Conservation (phyloP, 1,140 invertebrate genomes). For the Bombus vancouverensis region DNA sequence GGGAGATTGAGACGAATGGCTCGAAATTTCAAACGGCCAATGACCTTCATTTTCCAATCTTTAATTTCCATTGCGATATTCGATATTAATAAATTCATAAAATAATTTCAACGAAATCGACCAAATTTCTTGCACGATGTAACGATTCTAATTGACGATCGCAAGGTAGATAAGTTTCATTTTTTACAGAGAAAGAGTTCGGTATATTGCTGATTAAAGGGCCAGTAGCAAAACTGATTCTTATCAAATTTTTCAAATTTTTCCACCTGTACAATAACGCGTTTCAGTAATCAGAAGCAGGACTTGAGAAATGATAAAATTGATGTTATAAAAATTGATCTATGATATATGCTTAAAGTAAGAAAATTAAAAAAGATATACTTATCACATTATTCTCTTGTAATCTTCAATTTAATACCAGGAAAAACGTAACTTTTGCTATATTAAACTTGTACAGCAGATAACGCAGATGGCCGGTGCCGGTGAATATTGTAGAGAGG, state of each 20-base stretch:
- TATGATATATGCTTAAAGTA: background rate
- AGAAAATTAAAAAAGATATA: background rate
- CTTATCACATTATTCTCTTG: background rate
- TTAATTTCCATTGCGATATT: background rate
- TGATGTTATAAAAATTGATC: background rate
- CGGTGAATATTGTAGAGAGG: background rate
- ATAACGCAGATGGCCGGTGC: background rate
- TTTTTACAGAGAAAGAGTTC: too few species aligned
- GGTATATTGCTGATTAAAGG: too few species aligned
- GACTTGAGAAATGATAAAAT: background rate
- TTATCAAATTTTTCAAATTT: too few species aligned
- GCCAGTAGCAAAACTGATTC: background rate
- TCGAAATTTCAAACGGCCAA: background rate
- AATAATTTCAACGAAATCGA: background rate
- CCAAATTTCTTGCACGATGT: too few species aligned
- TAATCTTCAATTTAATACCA: background rate
- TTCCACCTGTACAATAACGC: too few species aligned
- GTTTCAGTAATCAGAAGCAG: background rate
- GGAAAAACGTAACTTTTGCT: background rate
- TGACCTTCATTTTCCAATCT: background rate
- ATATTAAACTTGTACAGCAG: background rate
- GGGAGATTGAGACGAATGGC: constrained; percentile 1
- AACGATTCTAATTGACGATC: background rate
- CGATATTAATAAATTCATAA: background rate
- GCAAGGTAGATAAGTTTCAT: background rate